phyloP scores from a whole-genome alignment of 1,140 invertebrate genomes.

The Acromyrmex charruanus region DNA sequence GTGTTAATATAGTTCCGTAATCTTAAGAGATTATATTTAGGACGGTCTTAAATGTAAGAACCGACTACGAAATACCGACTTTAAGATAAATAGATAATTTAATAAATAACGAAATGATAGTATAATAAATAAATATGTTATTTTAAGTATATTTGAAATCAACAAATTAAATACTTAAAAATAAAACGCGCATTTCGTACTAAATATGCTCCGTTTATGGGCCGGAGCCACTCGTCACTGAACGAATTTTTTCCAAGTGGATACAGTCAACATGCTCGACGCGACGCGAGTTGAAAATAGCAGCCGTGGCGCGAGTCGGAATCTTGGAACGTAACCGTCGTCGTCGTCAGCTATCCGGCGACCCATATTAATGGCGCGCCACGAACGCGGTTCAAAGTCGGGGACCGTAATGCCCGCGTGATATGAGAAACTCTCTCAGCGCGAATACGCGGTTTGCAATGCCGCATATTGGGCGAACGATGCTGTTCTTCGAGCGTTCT shows the following conservation, averaged over 20 bases:
- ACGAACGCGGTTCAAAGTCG: constrained; percentile 52
- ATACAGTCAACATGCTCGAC: constrained; percentile 25
- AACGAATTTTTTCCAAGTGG: constrained; percentile 42
- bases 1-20: too few species aligned
- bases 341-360: constrained; percentile 50
- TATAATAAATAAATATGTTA: too few species aligned
- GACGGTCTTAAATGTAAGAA: too few species aligned
- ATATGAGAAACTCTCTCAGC: constrained; percentile 63
- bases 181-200: background rate
- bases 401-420: constrained; percentile 55
- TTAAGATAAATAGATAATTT: background rate
- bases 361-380: constrained; percentile 66
- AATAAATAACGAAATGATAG: background rate
- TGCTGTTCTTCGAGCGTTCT: background rate
- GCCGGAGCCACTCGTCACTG: constrained; percentile 21
- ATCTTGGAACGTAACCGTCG: constrained; percentile 60
- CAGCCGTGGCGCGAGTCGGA: constrained; percentile 39
- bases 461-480: constrained; percentile 9
- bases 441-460: constrained; percentile 8
- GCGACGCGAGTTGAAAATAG: constrained; percentile 56
- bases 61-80: too few species aligned
- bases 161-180: background rate
- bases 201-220: constrained; percentile 33
- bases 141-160: background rate
- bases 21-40: too few species aligned